Evolutionary conservation across 2,113 vertebrate species (phyloP), one percentile per base, ranked within the genome.

Genomic region (Cepphus grylle): DNA sequence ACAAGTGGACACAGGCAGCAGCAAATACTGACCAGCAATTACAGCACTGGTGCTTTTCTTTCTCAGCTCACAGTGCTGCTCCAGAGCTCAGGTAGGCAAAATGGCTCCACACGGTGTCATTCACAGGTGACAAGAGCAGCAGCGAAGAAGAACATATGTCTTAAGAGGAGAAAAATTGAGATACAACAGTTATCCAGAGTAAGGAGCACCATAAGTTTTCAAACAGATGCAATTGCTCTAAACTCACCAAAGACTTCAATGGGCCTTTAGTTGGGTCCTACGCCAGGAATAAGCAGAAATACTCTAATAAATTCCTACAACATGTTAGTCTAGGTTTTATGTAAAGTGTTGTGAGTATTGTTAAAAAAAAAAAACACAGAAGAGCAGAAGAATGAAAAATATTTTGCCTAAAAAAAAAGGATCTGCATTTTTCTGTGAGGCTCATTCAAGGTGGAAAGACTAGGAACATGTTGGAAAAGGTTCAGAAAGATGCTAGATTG

Each of bases 401-500:
- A 87, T 79, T 91, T 61, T 91, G 43, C 53, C 47, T 69, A 38
- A 80, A 66, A 36, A 69, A 81, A 92, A 91, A 59, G 15, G 12
- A 36, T 65, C 91, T 93, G 53, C 36, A 77, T 97, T 91, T 91
- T 95, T 87, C 81, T 59, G 20, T 85, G 93, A 87, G 94, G 88
- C 80, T 96, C 56, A 52, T 86, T 93, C 52, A 91, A 94, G 81
- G 78, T 65, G 14, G 70, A 97, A 95, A 91, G 38, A 77, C 27
- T 47, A 87, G 40, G 87, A 94, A 89, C 56, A 66, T 45, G 47
- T 17, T 95, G 86, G 83, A 69, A 94, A 92, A 89, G 61, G 69
- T 95, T 91, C 76, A 92, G 56, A 95, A 67, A 85, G 38, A 85
- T 76, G 76, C 15, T 82, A 53, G 45, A 56, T 79, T 89, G 32